Conservation (phyloP, 2,888 invertebrate species). For the Patella pellucida region DNA sequence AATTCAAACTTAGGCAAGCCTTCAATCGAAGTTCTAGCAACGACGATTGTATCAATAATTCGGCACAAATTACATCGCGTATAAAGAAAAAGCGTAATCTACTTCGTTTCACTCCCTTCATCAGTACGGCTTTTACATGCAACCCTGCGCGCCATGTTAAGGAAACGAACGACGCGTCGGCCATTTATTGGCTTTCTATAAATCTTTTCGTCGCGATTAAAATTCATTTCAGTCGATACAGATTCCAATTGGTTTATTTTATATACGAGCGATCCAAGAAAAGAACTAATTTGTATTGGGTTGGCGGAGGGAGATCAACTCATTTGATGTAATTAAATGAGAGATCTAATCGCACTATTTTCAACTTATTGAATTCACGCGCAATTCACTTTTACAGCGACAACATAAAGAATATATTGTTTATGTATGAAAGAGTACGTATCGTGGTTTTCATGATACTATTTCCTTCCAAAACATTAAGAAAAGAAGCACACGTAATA, state of each 20-base stretch:
- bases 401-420: too few relatives aligned
- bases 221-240: constrained; percentile 2
- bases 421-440: too few relatives aligned
- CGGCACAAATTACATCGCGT: not conserved
- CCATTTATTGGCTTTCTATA: constrained; percentile 5
- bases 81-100: constrained; percentile 5
- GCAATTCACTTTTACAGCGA: too few relatives aligned
- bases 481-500: too few relatives aligned
- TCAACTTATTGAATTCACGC: too few relatives aligned
- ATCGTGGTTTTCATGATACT: too few relatives aligned
- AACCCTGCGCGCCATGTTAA: not conserved
- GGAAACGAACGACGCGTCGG: not conserved
- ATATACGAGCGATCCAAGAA: not conserved
- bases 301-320: not conserved
- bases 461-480: too few relatives aligned
- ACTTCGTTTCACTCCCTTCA: constrained; percentile 3
- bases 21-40: constrained; percentile 1
- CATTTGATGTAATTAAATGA: too few relatives aligned
- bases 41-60: constrained; percentile 6
- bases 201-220: not conserved
- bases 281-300: not conserved
- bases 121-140: constrained; percentile 2
- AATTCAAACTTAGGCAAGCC: not conserved
- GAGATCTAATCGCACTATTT: too few relatives aligned
- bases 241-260: constrained; percentile 1